phyloP scores from a whole-genome alignment of 2,113 vertebrate species.

The Isichthys henryi region DNA sequence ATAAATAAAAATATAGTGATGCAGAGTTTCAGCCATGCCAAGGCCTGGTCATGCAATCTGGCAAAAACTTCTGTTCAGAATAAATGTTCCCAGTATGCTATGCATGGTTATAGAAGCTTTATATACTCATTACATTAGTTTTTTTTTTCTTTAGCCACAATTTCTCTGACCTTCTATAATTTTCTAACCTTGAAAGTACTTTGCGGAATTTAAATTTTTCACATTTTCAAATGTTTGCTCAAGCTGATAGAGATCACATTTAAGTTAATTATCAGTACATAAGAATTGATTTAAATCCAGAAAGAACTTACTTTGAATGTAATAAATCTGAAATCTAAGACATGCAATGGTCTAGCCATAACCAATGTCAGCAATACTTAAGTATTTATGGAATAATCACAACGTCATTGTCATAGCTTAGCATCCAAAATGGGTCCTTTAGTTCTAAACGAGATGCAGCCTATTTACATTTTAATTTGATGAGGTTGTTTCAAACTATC shows the following conservation, averaged over 20 bases:
- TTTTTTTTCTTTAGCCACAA: not conserved
- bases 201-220: not conserved
- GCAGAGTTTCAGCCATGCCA: not conserved
- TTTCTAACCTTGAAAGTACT: not conserved
- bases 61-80: not conserved
- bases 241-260: not conserved
- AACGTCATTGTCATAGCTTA: not conserved
- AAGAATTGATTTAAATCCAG: not conserved
- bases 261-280: not conserved
- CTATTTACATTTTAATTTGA: constrained; percentile 77
- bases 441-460: constrained; percentile 69
- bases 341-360: not conserved
- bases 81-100: not conserved
- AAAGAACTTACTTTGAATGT: not conserved
- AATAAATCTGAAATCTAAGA: constrained; percentile 17
- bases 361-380: not conserved
- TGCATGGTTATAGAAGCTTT: not conserved
- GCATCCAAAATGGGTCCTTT: constrained; percentile 62
- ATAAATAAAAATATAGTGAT: not conserved
- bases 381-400: not conserved
- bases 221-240: not conserved
- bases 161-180: not conserved
- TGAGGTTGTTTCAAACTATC: constrained; percentile 64
- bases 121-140: not conserved
- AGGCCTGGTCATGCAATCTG: not conserved